Conservation (phyloP, 2,113 vertebrate species). For the Mola mola region DNA sequence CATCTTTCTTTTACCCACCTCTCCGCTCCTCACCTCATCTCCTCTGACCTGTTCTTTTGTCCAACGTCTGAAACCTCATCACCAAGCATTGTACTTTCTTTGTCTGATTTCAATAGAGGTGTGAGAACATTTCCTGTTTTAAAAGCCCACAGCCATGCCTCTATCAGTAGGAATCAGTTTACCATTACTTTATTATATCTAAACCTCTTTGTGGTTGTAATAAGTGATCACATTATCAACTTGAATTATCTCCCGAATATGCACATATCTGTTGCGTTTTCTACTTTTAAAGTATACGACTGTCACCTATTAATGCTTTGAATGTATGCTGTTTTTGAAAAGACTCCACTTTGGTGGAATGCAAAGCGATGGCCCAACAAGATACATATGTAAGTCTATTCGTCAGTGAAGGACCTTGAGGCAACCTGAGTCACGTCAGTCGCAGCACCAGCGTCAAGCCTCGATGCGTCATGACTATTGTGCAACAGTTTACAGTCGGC, state of each 20-base stretch:
- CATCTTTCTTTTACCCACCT: constrained; percentile 14
- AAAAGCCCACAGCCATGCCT: constrained; percentile 24
- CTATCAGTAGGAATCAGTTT: constrained; percentile 33
- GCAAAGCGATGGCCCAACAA: neutral
- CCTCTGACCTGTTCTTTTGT: constrained; percentile 59
- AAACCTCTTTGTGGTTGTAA: no score
- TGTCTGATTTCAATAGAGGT: constrained; percentile 59
- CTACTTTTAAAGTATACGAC: no score
- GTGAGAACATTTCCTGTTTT: constrained; percentile 64
- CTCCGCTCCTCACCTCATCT: constrained; percentile 20
- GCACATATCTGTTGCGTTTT: no score
- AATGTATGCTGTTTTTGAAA: neutral
- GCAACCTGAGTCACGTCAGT: constrained; percentile 43
- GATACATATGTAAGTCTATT: neutral
- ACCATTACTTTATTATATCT: constrained; percentile 35
- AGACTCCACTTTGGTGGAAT: constrained; percentile 5
- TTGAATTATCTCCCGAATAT: no score
- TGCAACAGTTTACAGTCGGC: neutral
- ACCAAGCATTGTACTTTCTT: constrained; percentile 45
- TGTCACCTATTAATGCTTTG: no score
- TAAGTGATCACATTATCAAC: no score
- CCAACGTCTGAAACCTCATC: constrained; percentile 65
- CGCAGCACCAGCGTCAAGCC: neutral
- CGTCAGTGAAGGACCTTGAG: neutral
- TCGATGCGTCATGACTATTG: constrained; percentile 33